Evolutionary conservation across 2,888 invertebrate genomes (phyloP).

Genomic region (Mythimna vitellina): DNA sequence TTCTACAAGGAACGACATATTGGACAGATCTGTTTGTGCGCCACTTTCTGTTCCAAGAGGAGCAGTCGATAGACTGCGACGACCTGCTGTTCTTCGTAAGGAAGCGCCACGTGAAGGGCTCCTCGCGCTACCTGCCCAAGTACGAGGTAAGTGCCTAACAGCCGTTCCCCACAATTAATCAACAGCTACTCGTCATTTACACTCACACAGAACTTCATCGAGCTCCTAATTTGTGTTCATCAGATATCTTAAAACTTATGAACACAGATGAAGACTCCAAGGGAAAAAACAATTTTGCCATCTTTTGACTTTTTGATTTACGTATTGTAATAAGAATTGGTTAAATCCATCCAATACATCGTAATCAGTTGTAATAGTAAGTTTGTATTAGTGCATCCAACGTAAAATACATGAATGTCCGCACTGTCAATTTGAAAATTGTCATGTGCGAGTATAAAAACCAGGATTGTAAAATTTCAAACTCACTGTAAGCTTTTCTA

Average conservation of each 20-base stretch:
- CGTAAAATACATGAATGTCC: too few species aligned
- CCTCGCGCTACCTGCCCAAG: constrained; percentile 96
- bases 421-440: too few species aligned
- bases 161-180: constrained; percentile 1
- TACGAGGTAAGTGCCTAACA: constrained; percentile 92
- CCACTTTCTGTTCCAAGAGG: constrained; percentile 97
- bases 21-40: constrained; percentile 99
- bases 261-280: background rate
- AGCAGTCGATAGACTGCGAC: constrained; percentile 97
- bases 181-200: constrained; percentile 8
- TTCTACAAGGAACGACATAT: constrained; percentile 97
- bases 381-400: too few species aligned
- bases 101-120: constrained; percentile 96
- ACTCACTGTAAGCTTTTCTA: too few species aligned
- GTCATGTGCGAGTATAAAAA: too few species aligned
- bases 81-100: constrained; percentile 99
- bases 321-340: too few species aligned
- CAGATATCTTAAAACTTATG: background rate
- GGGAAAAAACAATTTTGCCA: too few species aligned
- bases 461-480: too few species aligned
- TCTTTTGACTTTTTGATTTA: too few species aligned
- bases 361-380: too few species aligned
- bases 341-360: too few species aligned
- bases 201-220: background rate
- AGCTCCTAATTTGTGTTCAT: background rate